Percentiles rank a stretch among this genome's conserved stretches.
These are phyloP conservation scores for Morbakka virulenta DNA, from an alignment of 30 jellyfish, hydroid and myxozoan genomes.

Conservation along the genomic window DNA sequence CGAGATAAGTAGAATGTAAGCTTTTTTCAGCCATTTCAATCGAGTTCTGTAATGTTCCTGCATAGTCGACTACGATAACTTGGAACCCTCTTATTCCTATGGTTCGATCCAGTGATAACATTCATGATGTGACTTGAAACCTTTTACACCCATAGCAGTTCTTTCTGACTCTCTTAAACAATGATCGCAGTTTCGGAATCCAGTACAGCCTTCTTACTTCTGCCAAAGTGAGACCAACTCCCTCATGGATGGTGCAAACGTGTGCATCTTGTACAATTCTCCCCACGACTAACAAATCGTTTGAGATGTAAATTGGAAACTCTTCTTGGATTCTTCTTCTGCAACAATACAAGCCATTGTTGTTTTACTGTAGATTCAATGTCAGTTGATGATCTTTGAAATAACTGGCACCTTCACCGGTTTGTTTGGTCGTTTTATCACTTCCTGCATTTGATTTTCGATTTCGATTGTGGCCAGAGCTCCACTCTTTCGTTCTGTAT, in stretches of 20 bases:
- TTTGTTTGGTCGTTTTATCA: too few relatives aligned
- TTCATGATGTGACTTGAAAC: slow-evolving; percentile 9
- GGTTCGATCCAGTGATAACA: slow-evolving; percentile 16
- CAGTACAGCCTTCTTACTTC: too few relatives aligned
- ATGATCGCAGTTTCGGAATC: slow-evolving; percentile 33
- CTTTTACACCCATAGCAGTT: slow-evolving; percentile 38
- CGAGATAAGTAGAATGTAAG: slow-evolving; percentile 17
- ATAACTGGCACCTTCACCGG: too few relatives aligned
- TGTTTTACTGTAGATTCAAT: background rate
- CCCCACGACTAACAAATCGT: background rate
- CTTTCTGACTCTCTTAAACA: slow-evolving; percentile 7
- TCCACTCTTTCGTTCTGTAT: slow-evolving; percentile 6
- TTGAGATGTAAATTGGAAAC: background rate
- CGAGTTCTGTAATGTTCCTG: slow-evolving; percentile 23
- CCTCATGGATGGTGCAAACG: background rate
- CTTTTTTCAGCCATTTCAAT: slow-evolving; percentile 1
- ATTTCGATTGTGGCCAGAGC: slow-evolving; percentile 47
- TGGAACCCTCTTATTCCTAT: slow-evolving; percentile 15
- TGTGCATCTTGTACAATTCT: slow-evolving; percentile 2
- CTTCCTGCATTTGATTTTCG: too few relatives aligned
- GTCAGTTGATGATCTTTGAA: too few relatives aligned
- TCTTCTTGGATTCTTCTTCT: background rate
- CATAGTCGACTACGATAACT: slow-evolving; percentile 28
- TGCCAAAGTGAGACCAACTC: slow-evolving; percentile 12
- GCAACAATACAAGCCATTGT: background rate